Evolutionary conservation across 2,113 vertebrate genomes (phyloP).

Genomic region (Cichladusa arquata): DNA sequence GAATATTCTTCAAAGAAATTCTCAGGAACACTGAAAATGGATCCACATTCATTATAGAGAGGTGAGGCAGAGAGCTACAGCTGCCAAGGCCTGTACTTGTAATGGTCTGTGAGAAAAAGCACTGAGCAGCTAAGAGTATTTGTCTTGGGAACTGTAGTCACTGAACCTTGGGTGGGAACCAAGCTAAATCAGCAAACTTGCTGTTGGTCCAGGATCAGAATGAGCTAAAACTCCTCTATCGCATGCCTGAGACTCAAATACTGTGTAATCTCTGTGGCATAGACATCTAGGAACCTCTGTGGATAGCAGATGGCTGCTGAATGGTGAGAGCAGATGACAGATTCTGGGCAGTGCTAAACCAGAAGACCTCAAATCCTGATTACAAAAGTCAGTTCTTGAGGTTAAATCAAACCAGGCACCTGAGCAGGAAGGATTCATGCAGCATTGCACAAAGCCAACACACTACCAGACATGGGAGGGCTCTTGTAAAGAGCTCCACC

Average conservation of each 20-base stretch:
- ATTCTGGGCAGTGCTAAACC: background rate
- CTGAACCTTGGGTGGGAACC: background rate
- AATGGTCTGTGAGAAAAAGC: background rate
- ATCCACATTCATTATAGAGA: background rate
- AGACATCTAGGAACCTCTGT: background rate
- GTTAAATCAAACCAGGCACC: background rate
- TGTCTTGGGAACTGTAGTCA: background rate
- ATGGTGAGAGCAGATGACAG: background rate
- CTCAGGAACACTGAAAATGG: background rate
- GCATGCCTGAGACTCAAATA: background rate
- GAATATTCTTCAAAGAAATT: background rate
- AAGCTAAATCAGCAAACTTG: background rate
- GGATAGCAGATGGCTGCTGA: conserved; percentile 20
- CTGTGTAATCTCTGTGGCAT: background rate
- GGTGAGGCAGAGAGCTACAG: background rate
- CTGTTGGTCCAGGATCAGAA: background rate
- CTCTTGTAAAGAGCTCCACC: background rate
- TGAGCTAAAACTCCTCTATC: background rate
- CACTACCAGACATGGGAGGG: background rate
- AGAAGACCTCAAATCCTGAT: background rate
- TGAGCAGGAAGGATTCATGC: background rate
- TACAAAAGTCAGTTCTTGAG: background rate
- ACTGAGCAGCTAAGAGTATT: background rate
- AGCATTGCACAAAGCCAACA: background rate
- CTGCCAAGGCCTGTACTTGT: background rate